Conservation (phyloP, 2,797 vertebrate genomes). For the Salarias fasciatus region DNA sequence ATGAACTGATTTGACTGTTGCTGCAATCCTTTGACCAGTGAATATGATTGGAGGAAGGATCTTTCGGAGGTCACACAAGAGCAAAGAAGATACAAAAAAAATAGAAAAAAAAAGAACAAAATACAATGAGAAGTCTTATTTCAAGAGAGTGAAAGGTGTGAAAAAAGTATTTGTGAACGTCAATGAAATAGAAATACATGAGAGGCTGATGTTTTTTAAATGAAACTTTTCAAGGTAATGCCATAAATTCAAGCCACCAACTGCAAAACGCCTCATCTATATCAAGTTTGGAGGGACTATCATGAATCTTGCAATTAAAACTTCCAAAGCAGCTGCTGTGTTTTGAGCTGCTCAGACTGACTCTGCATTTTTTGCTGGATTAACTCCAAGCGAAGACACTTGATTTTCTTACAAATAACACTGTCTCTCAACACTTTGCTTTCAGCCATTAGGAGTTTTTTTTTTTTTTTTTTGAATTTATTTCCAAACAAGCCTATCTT, state of each 20-base stretch:
- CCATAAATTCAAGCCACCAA: constrained; percentile 6
- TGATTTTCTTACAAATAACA: constrained; percentile 10
- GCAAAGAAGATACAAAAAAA: constrained; percentile 22
- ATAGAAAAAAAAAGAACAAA: not conserved
- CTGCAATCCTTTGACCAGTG: constrained; percentile 37
- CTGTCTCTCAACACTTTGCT: constrained; percentile 1
- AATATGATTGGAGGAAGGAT: constrained; percentile 29
- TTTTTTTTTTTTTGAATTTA: not conserved
- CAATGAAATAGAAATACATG: no score
- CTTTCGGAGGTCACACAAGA: constrained; percentile 30
- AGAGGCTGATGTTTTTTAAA: no score
- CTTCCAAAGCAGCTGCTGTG: constrained; percentile 39
- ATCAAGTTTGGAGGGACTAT: constrained; percentile 19
- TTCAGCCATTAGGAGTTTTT: not conserved
- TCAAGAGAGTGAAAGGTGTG: constrained; percentile 2
- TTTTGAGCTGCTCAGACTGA: constrained; percentile 19
- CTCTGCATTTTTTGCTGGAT: constrained; percentile 20
- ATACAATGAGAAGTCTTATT: not conserved
- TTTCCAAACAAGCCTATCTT: not conserved
- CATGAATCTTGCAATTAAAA: constrained; percentile 17
- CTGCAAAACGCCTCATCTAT: constrained; percentile 13
- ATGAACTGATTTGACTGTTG: constrained; percentile 58
- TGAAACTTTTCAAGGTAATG: constrained; percentile 7
- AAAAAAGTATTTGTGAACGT: constrained; percentile 23
- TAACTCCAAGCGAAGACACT: constrained; percentile 9